phyloP scores from a whole-genome alignment of 1,140 invertebrate genomes.

The Papilio aristodemus region DNA sequence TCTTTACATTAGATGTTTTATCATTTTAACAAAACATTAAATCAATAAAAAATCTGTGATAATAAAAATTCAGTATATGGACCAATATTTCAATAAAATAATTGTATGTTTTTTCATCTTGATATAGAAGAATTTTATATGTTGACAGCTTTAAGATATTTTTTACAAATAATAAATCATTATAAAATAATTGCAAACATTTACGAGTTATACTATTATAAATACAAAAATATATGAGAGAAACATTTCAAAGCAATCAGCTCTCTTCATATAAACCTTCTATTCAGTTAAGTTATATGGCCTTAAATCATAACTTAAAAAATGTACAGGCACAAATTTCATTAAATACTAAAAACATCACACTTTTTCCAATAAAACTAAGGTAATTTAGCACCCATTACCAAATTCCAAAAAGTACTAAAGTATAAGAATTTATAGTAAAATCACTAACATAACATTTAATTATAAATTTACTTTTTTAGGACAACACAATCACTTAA shows the following conservation, averaged over 20 bases:
- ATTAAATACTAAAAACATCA: conserved; percentile 30
- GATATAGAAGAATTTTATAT: no score
- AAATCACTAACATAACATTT: background rate
- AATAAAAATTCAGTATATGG: no score
- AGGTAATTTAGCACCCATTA: conserved; percentile 31
- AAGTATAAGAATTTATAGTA: background rate
- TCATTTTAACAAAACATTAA: no score
- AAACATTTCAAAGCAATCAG: background rate
- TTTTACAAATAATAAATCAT: no score
- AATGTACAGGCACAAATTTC: conserved; percentile 3
- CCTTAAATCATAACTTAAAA: conserved; percentile 2
- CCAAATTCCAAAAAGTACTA: conserved; percentile 18
- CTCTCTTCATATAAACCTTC: background rate
- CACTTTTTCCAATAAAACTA: conserved; percentile 33
- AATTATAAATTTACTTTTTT: background rate
- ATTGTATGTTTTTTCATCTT: no score
- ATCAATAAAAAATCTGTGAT: no score
- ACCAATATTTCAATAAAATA: no score
- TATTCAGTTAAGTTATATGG: background rate
- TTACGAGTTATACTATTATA: no score
- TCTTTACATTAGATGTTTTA: no score
- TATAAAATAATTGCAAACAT: no score
- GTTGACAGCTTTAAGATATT: no score
- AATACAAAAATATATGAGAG: no score
- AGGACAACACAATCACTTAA: conserved; percentile 19